phyloP scores from a whole-genome alignment of 1,140 invertebrate genomes.

The Micrasema longulum region DNA sequence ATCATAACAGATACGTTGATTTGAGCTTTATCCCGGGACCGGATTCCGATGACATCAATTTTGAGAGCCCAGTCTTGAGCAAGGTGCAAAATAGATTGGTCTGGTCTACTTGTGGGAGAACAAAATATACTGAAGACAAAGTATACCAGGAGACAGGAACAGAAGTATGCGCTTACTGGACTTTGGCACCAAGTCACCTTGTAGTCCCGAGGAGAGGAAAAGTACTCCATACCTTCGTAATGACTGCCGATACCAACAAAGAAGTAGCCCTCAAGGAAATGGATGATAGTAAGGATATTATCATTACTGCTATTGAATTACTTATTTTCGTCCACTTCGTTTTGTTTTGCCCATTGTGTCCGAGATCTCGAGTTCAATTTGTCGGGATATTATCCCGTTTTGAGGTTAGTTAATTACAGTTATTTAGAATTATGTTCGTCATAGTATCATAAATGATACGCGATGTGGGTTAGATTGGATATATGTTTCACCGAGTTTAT shows the following conservation, averaged over 20 bases:
- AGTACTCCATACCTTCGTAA: constrained; percentile 62
- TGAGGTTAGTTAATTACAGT: no score
- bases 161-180: constrained; percentile 64
- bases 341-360: no score
- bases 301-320: no score
- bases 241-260: constrained; percentile 65
- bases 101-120: constrained; percentile 63
- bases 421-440: no score
- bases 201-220: background rate
- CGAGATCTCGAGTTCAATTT: no score
- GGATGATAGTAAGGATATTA: constrained; percentile 66
- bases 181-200: constrained; percentile 60
- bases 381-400: no score
- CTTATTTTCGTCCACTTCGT: no score
- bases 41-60: constrained; percentile 61
- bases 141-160: constrained; percentile 61
- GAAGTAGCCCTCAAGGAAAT: constrained; percentile 66
- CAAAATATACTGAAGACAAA: constrained; percentile 61
- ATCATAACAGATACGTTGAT: background rate
- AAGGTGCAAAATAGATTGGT: constrained; percentile 58
- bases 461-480: no score
- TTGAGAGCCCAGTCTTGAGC: constrained; percentile 58
- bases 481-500: no score
- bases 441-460: no score
- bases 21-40: background rate